Conservation (phyloP, 2,888 invertebrate genomes). For the Deladenus siricidicola region DNA sequence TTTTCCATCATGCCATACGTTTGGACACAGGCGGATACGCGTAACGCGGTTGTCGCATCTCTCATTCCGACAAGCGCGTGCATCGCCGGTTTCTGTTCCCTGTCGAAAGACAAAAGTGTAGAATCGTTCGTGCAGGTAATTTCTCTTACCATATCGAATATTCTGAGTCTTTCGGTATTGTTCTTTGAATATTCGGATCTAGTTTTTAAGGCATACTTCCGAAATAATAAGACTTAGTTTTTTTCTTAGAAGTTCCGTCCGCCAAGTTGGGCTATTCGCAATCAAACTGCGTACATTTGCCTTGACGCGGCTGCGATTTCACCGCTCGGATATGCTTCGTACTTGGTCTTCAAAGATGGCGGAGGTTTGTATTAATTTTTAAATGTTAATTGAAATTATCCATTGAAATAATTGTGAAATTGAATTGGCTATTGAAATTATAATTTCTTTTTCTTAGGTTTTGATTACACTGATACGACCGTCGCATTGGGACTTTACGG, state of each 20-base stretch:
- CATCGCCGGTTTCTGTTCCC: slow-evolving; percentile 20
- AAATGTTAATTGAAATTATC: no score
- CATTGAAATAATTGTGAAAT: not conserved
- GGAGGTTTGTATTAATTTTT: slow-evolving; percentile 32
- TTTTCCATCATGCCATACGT: slow-evolving; percentile 20
- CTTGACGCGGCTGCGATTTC: slow-evolving; percentile 39
- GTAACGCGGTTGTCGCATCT: slow-evolving; percentile 35
- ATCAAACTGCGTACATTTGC: slow-evolving; percentile 34
- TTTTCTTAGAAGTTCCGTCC: slow-evolving; percentile 32
- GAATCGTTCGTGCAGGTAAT: slow-evolving; percentile 4
- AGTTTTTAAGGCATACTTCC: slow-evolving; percentile 3
- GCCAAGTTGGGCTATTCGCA: slow-evolving; percentile 41
- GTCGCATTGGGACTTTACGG: slow-evolving; percentile 43
- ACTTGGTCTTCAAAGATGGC: slow-evolving; percentile 48
- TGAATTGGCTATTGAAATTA: not conserved
- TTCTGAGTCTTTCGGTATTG: no score
- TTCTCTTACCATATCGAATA: not conserved
- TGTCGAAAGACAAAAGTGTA: not conserved
- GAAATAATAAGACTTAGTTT: no score
- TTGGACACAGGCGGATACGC: slow-evolving; percentile 34
- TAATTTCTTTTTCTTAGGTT: slow-evolving; percentile 27
- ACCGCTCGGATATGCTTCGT: slow-evolving; percentile 49
- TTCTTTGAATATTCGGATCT: no score
- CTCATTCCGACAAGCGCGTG: slow-evolving; percentile 38
- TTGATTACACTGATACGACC: slow-evolving; percentile 46